Evolutionary conservation across 2,113 vertebrate species (phyloP), one percentile per base, ranked within the genome.

Genomic region (Entelurus aequoreus): DNA sequence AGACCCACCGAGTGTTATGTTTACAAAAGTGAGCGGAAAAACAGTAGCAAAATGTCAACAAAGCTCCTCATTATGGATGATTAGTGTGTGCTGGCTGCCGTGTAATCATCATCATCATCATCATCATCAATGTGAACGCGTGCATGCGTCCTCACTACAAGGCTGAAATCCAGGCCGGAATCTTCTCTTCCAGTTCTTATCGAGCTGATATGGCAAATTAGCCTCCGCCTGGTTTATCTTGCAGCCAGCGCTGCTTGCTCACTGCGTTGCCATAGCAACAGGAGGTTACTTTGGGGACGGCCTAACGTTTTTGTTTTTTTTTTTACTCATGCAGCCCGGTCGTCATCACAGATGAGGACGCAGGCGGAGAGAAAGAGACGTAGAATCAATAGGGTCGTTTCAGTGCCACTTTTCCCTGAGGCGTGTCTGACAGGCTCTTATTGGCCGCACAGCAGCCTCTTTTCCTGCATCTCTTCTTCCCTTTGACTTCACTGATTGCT

Each of bases 181-280:
- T 71, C 35, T 77, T 79, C 66, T 74, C 62, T 76, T 77, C 72
- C 75, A 73, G 71, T 75, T 77, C 80, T 82, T 79, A 80, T 81
- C 74, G 72, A 79, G 74, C 74, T n/a, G 77, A 84, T 80, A 84
- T 80, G 80, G 80, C 77, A 87, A 84, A 86, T 88, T 81, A 87
- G 77, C 74, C 71, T 57, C 69, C 49, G 80, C 75, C 84, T 87
- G 81, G 81, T 87, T 85, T 84, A 69, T 72, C 81, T 76, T 77
- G 76, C 85, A 78, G 83, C 66, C 79, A 71, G 51, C 70, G 36
- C 80, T 71, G 65, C 67, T 54, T 74, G 28, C 79, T 48, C 54
- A 46, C 78, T 72, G 77, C 56, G 84, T 88, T 86, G 83, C 87
- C 87, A 86, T 87, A 76, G 87, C 68, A 88, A 88, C 87, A 69